phyloP scores from a whole-genome alignment of 23 tunicate genomes.

The Diplosoma virens region DNA sequence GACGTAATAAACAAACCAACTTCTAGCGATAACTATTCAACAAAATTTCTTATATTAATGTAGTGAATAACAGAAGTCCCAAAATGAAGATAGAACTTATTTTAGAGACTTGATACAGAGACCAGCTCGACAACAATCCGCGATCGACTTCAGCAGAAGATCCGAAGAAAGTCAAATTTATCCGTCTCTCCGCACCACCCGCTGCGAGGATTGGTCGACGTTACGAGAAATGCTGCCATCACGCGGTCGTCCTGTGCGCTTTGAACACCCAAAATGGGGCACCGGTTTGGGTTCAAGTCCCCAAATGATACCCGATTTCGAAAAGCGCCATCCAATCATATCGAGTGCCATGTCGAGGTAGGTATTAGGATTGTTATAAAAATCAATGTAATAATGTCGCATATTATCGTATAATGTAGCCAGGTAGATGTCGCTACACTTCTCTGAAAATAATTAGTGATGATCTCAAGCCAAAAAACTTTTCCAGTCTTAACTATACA shows the following conservation, averaged over 20 bases:
- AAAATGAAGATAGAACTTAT: background rate
- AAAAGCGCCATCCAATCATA: slow-evolving; percentile 75
- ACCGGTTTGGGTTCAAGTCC: slow-evolving; percentile 73
- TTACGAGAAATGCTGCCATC: slow-evolving; percentile 93
- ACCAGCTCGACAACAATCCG: slow-evolving; percentile 62
- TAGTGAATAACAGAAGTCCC: no score
- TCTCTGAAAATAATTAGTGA: no score
- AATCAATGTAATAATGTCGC: no score
- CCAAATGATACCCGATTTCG: slow-evolving; percentile 25
- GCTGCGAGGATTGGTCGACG: slow-evolving; percentile 95
- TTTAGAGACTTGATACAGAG: slow-evolving; percentile 20
- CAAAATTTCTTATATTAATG: no score
- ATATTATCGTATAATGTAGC: no score
- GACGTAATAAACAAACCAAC: no score
- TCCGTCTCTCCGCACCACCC: slow-evolving; percentile 72
- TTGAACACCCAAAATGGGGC: slow-evolving; percentile 87
- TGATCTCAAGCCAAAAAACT: no score
- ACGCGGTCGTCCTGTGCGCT: slow-evolving; percentile 57
- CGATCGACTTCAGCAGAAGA: slow-evolving; percentile 59
- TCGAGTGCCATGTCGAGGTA: slow-evolving; percentile 89
- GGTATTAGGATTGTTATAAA: no score
- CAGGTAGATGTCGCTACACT: no score
- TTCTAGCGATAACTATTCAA: no score
- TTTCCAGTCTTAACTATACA: no score
- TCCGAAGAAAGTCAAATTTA: slow-evolving; percentile 55